Percentiles rank a stretch among this genome's conserved stretches.
Conservation (phyloP, 2,113 vertebrate species). For the Myiozetetes cayanensis region DNA sequence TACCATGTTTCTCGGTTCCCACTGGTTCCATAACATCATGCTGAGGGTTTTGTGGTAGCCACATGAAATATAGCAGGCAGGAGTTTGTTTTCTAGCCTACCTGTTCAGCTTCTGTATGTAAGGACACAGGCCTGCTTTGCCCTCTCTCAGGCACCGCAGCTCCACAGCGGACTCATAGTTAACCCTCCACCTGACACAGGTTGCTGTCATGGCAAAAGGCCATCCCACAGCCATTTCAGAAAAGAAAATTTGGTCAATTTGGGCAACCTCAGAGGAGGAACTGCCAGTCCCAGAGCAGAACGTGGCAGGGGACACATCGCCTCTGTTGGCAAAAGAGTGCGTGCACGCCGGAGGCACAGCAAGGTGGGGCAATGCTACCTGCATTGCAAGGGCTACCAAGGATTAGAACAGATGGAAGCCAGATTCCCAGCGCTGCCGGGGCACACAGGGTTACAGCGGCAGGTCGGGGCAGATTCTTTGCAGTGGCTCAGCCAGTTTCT, state of each 20-base stretch:
- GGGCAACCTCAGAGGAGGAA: not conserved
- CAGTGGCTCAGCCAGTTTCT: constrained; percentile 35
- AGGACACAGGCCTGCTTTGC: not conserved
- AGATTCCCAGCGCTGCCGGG: not conserved
- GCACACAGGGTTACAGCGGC: not conserved
- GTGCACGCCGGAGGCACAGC: rapidly evolving
- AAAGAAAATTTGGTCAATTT: not conserved
- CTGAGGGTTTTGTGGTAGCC: not conserved
- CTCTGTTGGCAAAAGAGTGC: rapidly evolving
- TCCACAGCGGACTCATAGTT: not conserved
- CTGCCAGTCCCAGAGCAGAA: not conserved
- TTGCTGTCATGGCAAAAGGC: not conserved
- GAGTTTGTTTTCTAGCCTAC: not conserved
- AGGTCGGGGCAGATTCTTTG: constrained; percentile 49
- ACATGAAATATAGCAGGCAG: not conserved
- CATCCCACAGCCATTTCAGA: not conserved
- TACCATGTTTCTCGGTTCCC: rapidly evolving
- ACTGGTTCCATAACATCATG: rapidly evolving
- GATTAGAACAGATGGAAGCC: not conserved
- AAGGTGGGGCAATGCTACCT: not conserved
- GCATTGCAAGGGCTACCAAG: not conserved
- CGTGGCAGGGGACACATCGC: rapidly evolving
- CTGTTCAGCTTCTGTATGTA: not conserved
- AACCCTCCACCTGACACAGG: not conserved
- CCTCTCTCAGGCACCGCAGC: rapidly evolving